Percentiles rank a stretch among this genome's conserved stretches.
Conservation (phyloP, 2,888 invertebrate species). For the Drosophila leonis region DNA sequence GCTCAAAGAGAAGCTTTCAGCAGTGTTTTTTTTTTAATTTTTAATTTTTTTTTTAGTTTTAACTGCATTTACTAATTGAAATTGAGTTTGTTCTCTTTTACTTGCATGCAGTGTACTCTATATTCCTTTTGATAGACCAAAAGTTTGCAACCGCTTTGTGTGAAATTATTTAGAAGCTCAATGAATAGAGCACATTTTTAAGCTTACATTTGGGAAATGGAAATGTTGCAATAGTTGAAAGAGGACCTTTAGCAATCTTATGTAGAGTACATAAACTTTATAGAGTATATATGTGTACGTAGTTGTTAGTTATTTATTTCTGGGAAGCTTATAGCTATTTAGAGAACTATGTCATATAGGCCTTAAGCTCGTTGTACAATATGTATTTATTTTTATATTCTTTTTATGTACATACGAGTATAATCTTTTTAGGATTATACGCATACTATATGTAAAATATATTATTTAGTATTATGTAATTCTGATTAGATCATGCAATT, state of each 20-base stretch:
- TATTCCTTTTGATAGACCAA: constrained; percentile 14
- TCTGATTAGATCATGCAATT: not conserved
- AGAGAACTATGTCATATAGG: no score
- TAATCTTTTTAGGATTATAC: not conserved
- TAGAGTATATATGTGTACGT: not conserved
- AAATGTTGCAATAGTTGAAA: not conserved
- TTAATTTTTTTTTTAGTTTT: constrained; percentile 18
- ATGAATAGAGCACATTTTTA: constrained; percentile 2
- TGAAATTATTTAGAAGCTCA: constrained; percentile 27
- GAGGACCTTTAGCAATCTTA: not conserved
- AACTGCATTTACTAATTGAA: constrained; percentile 60
- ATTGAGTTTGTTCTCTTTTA: constrained; percentile 47
- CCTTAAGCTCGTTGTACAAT: not conserved
- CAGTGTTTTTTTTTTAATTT: constrained; percentile 4
- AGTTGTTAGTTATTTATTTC: not conserved
- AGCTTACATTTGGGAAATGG: constrained; percentile 2
- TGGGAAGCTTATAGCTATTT: no score
- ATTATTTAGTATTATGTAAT: not conserved
- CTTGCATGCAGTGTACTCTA: not conserved
- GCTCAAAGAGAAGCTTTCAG: constrained; percentile 29
- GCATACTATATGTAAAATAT: not conserved
- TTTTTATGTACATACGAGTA: not conserved
- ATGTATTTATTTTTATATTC: not conserved
- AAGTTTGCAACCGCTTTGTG: constrained; percentile 17
- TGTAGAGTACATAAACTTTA: no score